These are phyloP conservation scores for Nettapus auritus DNA, from an alignment of 2,113 vertebrate genomes.

Conservation along the genomic window DNA sequence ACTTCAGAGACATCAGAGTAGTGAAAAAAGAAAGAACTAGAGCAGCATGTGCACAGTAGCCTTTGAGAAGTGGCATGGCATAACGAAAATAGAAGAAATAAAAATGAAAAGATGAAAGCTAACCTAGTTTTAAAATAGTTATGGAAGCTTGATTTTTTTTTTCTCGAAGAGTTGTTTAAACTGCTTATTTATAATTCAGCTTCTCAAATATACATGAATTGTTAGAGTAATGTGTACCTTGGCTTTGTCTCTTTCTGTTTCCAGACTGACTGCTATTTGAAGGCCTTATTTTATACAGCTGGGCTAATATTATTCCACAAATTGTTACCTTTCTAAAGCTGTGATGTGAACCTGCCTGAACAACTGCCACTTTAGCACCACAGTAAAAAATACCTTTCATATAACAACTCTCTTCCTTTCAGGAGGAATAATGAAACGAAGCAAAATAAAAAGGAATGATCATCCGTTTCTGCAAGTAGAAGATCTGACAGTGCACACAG, in stretches of 20 bases:
- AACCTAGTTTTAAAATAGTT: slow-evolving; percentile 41
- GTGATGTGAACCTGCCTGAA: slow-evolving; percentile 31
- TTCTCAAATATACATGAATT: slow-evolving; percentile 43
- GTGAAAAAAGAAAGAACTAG: background rate
- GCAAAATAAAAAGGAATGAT: background rate
- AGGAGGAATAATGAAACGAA: background rate
- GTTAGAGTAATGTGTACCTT: slow-evolving; percentile 11
- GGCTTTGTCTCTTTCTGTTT: background rate
- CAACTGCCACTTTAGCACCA: slow-evolving; percentile 49
- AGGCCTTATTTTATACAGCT: background rate
- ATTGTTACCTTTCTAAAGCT: slow-evolving; percentile 47
- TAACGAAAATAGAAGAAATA: slow-evolving; percentile 19
- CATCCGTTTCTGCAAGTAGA: background rate
- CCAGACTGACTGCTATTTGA: slow-evolving; percentile 3
- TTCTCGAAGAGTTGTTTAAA: background rate
- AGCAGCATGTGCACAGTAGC: background rate
- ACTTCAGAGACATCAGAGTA: background rate
- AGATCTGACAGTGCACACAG: background rate
- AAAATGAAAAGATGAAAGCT: slow-evolving; percentile 33
- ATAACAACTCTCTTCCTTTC: slow-evolving; percentile 26
- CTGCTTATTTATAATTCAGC: slow-evolving; percentile 6
- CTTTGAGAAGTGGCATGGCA: background rate
- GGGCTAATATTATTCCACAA: slow-evolving; percentile 50
- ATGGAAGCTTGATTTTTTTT: background rate
- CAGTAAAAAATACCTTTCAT: slow-evolving; percentile 44